Evolutionary conservation across 2,888 invertebrate genomes (phyloP).

Genomic region (Ophonus ardosiacus): DNA sequence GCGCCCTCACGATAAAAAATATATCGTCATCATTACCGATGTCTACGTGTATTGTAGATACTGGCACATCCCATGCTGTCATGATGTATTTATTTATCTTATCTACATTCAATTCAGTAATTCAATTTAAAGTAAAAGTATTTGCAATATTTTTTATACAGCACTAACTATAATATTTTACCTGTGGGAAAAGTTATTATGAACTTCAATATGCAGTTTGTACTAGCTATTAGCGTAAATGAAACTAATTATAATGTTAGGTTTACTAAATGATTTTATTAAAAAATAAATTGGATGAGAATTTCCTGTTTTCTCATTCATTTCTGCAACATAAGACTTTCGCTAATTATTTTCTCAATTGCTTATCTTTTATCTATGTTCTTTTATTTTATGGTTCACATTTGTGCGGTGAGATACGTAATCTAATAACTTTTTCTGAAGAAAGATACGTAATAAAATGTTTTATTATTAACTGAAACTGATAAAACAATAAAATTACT

Average conservation of each 20-base stretch:
- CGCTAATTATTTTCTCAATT: constrained; percentile 18
- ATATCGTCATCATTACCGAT: too few species aligned
- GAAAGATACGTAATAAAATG: constrained; percentile 5
- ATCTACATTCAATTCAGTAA: too few species aligned
- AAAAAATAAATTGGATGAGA: constrained; percentile 3
- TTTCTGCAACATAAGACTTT: constrained; percentile 20
- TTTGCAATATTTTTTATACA: too few species aligned
- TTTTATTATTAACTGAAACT: not conserved
- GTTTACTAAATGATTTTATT: not conserved
- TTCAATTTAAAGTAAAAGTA: too few species aligned
- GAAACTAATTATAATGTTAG: not conserved
- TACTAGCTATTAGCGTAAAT: not conserved
- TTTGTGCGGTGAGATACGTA: constrained; percentile 8
- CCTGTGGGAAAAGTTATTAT: not conserved
- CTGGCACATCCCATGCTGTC: too few species aligned
- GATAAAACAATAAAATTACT: not conserved
- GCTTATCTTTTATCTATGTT: constrained; percentile 35
- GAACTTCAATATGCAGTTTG: not conserved
- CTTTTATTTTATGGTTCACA: not conserved
- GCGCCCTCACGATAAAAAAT: too few species aligned
- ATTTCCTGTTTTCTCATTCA: constrained; percentile 39
- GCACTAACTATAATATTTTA: not conserved
- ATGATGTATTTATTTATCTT: too few species aligned
- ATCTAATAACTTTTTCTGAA: not conserved
- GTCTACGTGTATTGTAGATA: too few species aligned